phyloP scores from a whole-genome alignment of 2,113 vertebrate genomes.

The Sylvilagus bachmani region DNA sequence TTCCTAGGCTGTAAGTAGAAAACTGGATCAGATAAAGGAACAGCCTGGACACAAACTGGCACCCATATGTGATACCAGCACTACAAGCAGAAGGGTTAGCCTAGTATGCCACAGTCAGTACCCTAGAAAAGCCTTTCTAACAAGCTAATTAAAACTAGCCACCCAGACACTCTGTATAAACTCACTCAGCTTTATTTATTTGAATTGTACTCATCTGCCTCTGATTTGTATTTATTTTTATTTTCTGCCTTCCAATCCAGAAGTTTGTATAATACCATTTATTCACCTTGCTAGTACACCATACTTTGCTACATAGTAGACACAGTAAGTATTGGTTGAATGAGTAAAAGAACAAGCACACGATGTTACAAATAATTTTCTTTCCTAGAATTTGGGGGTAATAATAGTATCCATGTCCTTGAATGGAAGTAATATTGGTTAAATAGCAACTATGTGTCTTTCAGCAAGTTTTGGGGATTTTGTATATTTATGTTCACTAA shows the following conservation, averaged over 20 bases:
- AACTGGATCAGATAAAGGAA: too few species aligned
- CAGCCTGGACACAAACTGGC: too few species aligned
- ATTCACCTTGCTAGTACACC: background rate
- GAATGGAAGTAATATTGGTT: background rate
- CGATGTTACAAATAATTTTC: background rate
- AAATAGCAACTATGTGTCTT: background rate
- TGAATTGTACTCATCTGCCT: background rate
- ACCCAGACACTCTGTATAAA: background rate
- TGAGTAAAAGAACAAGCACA: background rate
- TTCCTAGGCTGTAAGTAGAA: too few species aligned
- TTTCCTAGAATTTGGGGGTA: conserved; percentile 2
- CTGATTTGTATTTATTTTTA: background rate
- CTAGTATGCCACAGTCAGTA: too few species aligned
- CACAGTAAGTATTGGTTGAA: background rate
- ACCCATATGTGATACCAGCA: too few species aligned
- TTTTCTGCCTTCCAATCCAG: background rate
- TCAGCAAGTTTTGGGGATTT: background rate
- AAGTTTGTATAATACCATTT: background rate
- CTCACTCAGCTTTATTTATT: background rate
- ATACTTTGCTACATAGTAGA: background rate
- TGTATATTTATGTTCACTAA: background rate
- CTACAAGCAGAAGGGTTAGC: too few species aligned
- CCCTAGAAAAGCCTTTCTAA: background rate
- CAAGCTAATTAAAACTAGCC: background rate
- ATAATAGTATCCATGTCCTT: background rate